Evolutionary conservation across 2,797 vertebrate species (phyloP).

Genomic region (Sphenodon punctatus): DNA sequence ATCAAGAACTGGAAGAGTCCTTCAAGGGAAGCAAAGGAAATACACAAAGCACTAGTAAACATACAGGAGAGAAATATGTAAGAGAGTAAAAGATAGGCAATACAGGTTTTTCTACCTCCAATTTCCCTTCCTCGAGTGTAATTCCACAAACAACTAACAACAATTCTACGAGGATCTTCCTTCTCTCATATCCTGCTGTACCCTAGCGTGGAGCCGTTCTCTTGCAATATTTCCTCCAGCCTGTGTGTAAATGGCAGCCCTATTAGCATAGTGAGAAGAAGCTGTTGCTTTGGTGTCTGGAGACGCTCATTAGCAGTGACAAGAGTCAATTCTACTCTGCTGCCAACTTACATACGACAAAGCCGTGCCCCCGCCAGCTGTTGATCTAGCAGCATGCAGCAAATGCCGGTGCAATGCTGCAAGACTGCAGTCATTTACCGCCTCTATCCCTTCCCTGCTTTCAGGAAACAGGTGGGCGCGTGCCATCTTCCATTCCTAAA

Average conservation of each 20-base stretch:
- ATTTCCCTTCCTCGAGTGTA: neutral
- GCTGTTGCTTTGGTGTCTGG: fast-evolving
- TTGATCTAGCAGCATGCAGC: neutral
- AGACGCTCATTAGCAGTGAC: fast-evolving
- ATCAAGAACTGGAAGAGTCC: neutral
- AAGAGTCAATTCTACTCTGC: neutral
- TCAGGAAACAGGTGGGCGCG: neutral
- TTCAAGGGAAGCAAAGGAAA: neutral
- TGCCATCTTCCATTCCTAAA: neutral
- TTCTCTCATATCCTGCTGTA: fast-evolving
- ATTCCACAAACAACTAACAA: neutral
- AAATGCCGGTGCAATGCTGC: fast-evolving
- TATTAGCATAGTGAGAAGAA: neutral
- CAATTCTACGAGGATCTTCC: neutral
- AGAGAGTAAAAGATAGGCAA: neutral
- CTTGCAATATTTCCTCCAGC: neutral
- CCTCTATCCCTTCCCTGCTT: neutral
- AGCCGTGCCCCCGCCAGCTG: neutral
- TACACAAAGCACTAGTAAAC: neutral
- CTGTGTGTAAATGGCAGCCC: neutral
- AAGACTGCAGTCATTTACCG: fast-evolving
- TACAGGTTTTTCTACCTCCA: neutral
- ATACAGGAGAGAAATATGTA: neutral
- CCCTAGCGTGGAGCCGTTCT: neutral
- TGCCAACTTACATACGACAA: neutral